Evolutionary conservation across 2,888 invertebrate species (phyloP), one percentile per base, ranked within the genome.

Genomic region (Chymomyza fuscimana): DNA sequence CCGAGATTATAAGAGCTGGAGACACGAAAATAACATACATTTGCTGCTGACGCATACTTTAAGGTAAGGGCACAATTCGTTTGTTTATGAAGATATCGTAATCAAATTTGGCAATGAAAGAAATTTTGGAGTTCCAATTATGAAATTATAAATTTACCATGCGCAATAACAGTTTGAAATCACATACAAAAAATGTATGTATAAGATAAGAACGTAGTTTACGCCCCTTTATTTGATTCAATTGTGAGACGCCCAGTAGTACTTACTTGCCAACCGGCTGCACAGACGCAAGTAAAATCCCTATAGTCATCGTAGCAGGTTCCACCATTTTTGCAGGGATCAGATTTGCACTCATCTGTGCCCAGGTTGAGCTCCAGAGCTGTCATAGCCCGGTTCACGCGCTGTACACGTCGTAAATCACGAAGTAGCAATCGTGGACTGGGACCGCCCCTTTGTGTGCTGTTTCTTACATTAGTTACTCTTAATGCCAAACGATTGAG

Each of bases 281-380:
- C 93, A 88, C 98, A 98, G 62, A 94, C 92, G 87, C 98, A 98
- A 65, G 95, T 92, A 89, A 94, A 97, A 7, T 93, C 94, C 68
- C 94, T 94, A 82, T 94, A 95, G 66, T 94, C 90, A 89, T 96
- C 96, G 59, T 95, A 93, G 87, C 98, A 98, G 0, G 94, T 95
- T 16, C 96, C 97, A 6, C 97, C 97, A 90, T 98, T 95, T 86
- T 93, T 92, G 89, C 98, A 98, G 2, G 97, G 97, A 84, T 93
- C 93, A 62, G 76, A 73, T 5, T 40, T n/a, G 66, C 89, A 91
- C 32, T 88, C 85, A 22, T 90, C 72, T 19, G 64, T 72, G 5
- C 32, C 65, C 10, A 90, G 62, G 16, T 75, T 79, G 0, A 4
- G 40, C 16, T 80, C 74, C 2, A 90, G 65, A 0, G 46, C 66